These are phyloP conservation scores for Puffinus mauretanicus DNA, from an alignment of 2,113 vertebrate species.

Conservation along the genomic window DNA sequence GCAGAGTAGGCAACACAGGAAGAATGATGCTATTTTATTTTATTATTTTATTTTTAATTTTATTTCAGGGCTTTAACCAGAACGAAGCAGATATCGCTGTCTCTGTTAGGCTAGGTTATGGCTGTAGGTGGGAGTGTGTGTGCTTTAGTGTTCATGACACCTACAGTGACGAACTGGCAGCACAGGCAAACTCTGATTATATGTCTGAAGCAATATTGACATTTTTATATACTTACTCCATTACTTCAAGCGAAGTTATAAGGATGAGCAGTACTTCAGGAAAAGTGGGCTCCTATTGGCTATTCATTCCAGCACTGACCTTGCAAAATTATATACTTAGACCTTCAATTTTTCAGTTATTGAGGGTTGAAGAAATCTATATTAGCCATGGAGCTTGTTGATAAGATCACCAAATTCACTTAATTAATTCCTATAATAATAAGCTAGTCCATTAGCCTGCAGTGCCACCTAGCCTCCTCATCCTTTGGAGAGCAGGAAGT, in stretches of 20 bases:
- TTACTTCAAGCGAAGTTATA: background rate
- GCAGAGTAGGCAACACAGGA: background rate
- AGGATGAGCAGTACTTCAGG: background rate
- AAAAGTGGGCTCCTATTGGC: background rate
- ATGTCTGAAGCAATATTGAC: background rate
- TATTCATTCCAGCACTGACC: background rate
- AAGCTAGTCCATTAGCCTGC: constrained; percentile 17
- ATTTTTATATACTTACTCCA: background rate
- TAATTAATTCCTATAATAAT: background rate
- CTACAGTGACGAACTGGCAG: background rate
- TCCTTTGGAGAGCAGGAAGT: background rate
- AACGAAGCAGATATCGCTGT: background rate
- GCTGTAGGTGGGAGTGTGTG: background rate
- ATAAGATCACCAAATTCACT: background rate
- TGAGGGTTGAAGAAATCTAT: background rate
- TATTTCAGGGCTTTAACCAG: background rate
- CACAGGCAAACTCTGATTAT: background rate
- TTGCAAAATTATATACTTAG: background rate
- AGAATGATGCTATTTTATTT: background rate
- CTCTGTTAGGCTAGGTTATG: background rate
- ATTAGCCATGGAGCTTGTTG: background rate
- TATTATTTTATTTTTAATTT: background rate
- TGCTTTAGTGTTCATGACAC: background rate
- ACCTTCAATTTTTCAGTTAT: background rate
- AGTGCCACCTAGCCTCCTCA: constrained; percentile 57